phyloP scores from a whole-genome alignment of 2,888 invertebrate genomes.

The Colletes collaris region DNA sequence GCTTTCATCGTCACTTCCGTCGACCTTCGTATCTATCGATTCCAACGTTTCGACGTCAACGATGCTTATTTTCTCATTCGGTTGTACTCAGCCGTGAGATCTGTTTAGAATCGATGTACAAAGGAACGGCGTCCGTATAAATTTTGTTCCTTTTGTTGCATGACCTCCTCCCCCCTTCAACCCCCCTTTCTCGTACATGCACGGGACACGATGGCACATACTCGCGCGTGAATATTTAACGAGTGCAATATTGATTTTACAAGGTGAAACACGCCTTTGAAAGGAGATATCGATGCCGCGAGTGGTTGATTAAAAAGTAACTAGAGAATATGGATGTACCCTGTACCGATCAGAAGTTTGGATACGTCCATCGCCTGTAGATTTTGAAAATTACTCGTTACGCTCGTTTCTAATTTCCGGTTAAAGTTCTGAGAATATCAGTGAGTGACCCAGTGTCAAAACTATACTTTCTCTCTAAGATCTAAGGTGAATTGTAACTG shows the following conservation, averaged over 20 bases:
- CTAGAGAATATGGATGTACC: not conserved
- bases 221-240: slow-evolving; percentile 17
- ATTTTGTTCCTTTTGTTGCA: slow-evolving; percentile 23
- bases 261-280: not conserved
- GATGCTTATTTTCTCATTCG: slow-evolving; percentile 2
- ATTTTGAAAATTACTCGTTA: too few species aligned
- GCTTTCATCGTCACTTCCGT: slow-evolving; percentile 13
- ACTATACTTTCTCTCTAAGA: too few species aligned
- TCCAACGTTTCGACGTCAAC: slow-evolving; percentile 10
- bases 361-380: not conserved
- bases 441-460: too few species aligned
- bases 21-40: slow-evolving; percentile 33
- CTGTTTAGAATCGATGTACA: slow-evolving; percentile 30
- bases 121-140: slow-evolving; percentile 14
- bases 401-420: too few species aligned
- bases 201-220: not conserved
- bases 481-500: too few species aligned
- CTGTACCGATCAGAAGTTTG: not conserved
- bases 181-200: not conserved
- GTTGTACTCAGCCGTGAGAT: slow-evolving; percentile 41
- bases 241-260: slow-evolving; percentile 34
- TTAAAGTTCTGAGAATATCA: too few species aligned
- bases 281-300: not conserved
- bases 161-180: too few species aligned
- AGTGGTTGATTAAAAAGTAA: not conserved